phyloP scores from a whole-genome alignment of 2,113 vertebrate genomes.

The Abramis brama region DNA sequence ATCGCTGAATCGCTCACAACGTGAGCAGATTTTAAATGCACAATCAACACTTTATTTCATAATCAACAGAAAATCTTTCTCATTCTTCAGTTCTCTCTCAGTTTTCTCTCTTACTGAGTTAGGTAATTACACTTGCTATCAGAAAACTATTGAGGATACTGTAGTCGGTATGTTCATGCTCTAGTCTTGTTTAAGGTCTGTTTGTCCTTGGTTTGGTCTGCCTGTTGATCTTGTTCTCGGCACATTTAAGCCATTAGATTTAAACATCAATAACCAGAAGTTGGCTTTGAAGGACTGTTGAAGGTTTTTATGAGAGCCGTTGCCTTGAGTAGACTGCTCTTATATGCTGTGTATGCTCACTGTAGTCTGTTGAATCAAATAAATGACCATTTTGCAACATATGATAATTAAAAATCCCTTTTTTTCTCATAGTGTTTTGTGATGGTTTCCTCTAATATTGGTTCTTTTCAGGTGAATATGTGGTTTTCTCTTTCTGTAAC shows the following conservation, averaged over 20 bases:
- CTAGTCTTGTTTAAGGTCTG: neutral
- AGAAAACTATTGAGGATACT: neutral
- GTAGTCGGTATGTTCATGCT: neutral
- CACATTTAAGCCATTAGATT: neutral
- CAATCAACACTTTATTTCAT: no score
- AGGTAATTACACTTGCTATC: neutral
- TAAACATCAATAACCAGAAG: neutral
- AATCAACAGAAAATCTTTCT: neutral
- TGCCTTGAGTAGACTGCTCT: constrained; percentile 15
- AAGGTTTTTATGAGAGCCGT: neutral
- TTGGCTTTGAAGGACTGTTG: constrained; percentile 6
- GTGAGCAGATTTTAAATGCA: no score
- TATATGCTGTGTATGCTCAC: neutral
- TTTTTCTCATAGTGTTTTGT: neutral
- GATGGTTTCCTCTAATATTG: neutral
- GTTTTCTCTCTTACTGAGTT: neutral
- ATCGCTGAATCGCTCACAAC: no score
- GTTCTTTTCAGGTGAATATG: neutral
- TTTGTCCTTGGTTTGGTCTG: constrained; percentile 10
- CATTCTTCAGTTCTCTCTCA: neutral
- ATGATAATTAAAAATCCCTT: neutral
- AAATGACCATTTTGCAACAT: neutral
- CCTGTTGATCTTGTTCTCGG: neutral
- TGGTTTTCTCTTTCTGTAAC: neutral
- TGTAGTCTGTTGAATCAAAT: neutral